Percentiles rank a stretch among this genome's conserved stretches.
phyloP scores from a whole-genome alignment of 2,113 vertebrate species.

The Ictidomys tridecemlineatus region DNA sequence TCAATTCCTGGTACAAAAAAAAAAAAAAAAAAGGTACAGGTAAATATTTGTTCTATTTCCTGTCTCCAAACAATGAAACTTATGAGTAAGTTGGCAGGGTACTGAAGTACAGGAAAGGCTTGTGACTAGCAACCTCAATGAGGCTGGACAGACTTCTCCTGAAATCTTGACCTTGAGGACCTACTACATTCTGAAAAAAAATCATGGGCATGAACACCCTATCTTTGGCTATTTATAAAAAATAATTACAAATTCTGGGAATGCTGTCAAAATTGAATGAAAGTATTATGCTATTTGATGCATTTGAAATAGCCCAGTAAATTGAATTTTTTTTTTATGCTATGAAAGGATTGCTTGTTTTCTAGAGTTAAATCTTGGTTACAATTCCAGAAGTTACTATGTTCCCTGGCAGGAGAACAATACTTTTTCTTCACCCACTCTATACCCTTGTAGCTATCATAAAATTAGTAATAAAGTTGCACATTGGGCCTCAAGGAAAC shows the following conservation, averaged over 20 bases:
- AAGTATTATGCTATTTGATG: slow-evolving; percentile 60
- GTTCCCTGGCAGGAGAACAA: slow-evolving; percentile 43
- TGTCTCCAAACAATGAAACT: not conserved
- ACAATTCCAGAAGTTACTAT: slow-evolving; percentile 49
- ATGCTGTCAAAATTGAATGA: slow-evolving; percentile 62
- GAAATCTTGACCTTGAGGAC: slow-evolving; percentile 48
- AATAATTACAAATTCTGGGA: slow-evolving; percentile 13
- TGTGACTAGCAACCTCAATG: not conserved
- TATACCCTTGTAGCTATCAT: slow-evolving; percentile 21
- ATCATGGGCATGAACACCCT: slow-evolving; percentile 7
- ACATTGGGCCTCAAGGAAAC: slow-evolving; percentile 36
- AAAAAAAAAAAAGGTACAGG: not conserved
- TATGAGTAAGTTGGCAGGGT: not conserved
- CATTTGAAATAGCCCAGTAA: slow-evolving; percentile 63
- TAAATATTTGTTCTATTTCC: not conserved
- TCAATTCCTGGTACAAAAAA: no score
- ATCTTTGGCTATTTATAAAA: slow-evolving; percentile 65
- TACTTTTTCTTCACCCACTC: slow-evolving; percentile 41
- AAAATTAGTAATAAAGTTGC: slow-evolving; percentile 51
- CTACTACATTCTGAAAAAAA: slow-evolving; percentile 47
- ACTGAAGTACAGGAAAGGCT: not conserved
- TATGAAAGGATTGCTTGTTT: slow-evolving; percentile 55
- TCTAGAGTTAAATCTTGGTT: slow-evolving; percentile 60
- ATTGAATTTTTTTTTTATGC: not conserved
- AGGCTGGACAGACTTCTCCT: not conserved